phyloP scores from a whole-genome alignment of 2,888 invertebrate genomes.

The Pilophorus perplexus region DNA sequence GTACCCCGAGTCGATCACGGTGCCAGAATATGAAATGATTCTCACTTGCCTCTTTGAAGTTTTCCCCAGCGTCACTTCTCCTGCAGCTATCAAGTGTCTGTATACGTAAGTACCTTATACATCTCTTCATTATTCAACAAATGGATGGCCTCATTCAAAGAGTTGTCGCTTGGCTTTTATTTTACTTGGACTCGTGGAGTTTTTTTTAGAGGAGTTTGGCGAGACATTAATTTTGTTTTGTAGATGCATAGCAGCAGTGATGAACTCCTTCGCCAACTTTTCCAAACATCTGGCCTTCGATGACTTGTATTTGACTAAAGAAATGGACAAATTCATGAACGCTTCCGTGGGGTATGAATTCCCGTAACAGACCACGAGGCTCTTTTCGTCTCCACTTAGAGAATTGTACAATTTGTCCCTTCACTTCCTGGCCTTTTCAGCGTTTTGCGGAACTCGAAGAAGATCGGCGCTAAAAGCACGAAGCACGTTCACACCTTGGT shows the following conservation, averaged over 20 bases:
- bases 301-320: constrained; percentile 1
- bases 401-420: too few relatives aligned
- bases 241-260: constrained; percentile 12
- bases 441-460: constrained; percentile 15
- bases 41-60: constrained; percentile 14
- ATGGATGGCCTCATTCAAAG: too few relatives aligned
- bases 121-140: too few relatives aligned
- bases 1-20: constrained; percentile 19
- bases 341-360: constrained; percentile 9
- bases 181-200: too few relatives aligned
- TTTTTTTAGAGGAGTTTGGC: too few relatives aligned
- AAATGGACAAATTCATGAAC: constrained; percentile 27
- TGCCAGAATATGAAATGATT: constrained; percentile 24
- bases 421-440: constrained; percentile 13
- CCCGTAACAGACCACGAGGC: too few relatives aligned
- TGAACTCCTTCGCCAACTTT: constrained; percentile 18
- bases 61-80: constrained; percentile 4
- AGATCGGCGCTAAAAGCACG: constrained; percentile 9
- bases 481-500: constrained; percentile 19
- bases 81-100: constrained; percentile 5
- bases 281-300: constrained; percentile 23
- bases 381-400: not conserved
- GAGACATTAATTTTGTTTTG: too few relatives aligned
- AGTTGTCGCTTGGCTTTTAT: too few relatives aligned
- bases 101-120: constrained; percentile 2